A percentile compares a stretch with the other conserved stretches of the same genome.
These are phyloP conservation scores for Lophius americanus DNA, from an alignment of 2,797 vertebrate species.

Conservation along the genomic window DNA sequence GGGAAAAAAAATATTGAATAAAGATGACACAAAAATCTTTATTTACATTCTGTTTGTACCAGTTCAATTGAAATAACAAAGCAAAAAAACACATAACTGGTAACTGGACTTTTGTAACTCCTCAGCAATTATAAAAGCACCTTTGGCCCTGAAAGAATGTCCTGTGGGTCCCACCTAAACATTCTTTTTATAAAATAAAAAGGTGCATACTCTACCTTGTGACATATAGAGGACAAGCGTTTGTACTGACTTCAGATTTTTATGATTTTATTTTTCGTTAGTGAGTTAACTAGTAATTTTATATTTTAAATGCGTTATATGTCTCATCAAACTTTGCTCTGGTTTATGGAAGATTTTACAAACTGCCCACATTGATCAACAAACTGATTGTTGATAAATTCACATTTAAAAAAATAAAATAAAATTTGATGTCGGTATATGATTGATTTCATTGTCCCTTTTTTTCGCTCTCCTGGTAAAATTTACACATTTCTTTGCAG, in stretches of 20 bases:
- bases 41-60: constrained; percentile 61
- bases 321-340: not conserved
- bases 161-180: not conserved
- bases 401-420: too few relatives aligned
- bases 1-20: constrained; percentile 34
- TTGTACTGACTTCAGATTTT: not conserved
- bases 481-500: not conserved
- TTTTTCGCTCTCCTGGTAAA: too few relatives aligned
- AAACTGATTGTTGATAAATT: not conserved
- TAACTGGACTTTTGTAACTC: constrained; percentile 13
- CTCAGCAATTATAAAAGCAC: constrained; percentile 44
- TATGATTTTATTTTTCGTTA: not conserved
- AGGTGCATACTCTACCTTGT: not conserved
- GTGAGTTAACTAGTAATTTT: not conserved
- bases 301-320: not conserved
- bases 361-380: not conserved
- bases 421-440: too few relatives aligned
- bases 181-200: not conserved
- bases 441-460: too few relatives aligned
- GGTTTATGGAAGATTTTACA: not conserved
- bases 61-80: constrained; percentile 17
- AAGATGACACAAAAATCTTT: constrained; percentile 27
- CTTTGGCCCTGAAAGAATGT: constrained; percentile 15
- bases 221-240: not conserved
- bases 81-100: constrained; percentile 26